Base-by-base conservation (phyloP, 1,140 invertebrate genomes). In the Papilio dardanus region DNA sequence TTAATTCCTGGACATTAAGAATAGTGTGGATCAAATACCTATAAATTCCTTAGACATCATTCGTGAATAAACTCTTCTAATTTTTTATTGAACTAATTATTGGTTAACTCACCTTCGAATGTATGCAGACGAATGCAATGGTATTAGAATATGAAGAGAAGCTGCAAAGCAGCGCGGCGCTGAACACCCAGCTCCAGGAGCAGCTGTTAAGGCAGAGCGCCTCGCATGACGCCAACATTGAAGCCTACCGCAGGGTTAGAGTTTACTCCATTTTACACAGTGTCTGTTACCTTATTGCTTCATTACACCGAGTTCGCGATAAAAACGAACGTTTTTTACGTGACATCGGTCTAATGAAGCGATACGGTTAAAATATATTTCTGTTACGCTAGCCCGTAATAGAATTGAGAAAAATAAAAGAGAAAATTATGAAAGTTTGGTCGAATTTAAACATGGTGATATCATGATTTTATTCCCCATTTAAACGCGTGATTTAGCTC, bases 141-240 rank as follows among this genome's bases (percentile, higher is more conserved):
- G 91, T 94, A 2, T 69, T 94, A 33, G 92, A 94, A 74, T 94
- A 94, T 74, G 94, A 94, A 80, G 93, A 94, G 77, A 92, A 93
- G 77, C 79, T 94, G 6, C 92, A 94, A 62, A 81, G 87, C 1
- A 85, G 84, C 28, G 82, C 85, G 6, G 88, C 88, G 4, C 86
- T 90, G 73, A 79, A 84, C 4, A 71, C 85, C 0, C 86, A 92
- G 37, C 74, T 93, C 2, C 88, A 88, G 62, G 90, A 93, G 30
- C 88, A 93, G 74, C 76, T 91, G 8, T 75, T 86, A 7, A 77
- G 83, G 16, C 83, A 90, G 54, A 77, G 83, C 2, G 83, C 89
- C 0, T 80, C 83, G 1, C 84, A 84, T 33, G 86, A 90, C 19
- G 85, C 85, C 4, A 93, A 92, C 74, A 90, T 93, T 35, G 85